Evolutionary conservation across 2,797 vertebrate genomes (phyloP), one percentile per base, ranked within the genome.

Genomic region (Channa striata): DNA sequence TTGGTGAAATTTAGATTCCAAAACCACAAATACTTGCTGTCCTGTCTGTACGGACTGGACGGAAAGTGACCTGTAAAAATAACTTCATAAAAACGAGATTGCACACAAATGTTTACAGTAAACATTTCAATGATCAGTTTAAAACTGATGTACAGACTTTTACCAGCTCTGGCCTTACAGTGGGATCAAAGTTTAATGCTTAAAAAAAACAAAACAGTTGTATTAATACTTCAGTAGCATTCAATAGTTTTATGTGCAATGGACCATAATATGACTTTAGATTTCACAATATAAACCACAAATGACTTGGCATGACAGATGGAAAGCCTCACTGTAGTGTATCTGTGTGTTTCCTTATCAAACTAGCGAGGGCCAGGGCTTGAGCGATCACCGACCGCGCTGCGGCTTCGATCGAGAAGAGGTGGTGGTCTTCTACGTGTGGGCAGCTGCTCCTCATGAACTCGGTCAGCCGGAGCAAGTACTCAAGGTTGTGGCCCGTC

Each of bases 381-480:
- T 62, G 17, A 93, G 77, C 72, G 94, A 94, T 6, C 25, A 30
- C 25, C 4, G 25, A 30, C 25, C 25, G 4, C 6, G 96, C 94
- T 0, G 96, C 96, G 0, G 93, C 92, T 89, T 98, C 97, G 0
- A 99, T 96, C 42, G 96, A 93, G 80, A 95, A 97, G 81, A 99
- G 93, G 88, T 99, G 98, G 36, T 93, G 87, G 43, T 99, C 98
- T 10, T 96, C 95, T 2, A 96, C 97, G 1, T 95, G 94, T 0
- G 97, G 98, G 88, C 98, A 99, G 74, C 93, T 94, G 58, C 74
- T 91, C 81, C 96, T 96, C 98, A 99, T 99, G 87, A 99, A 99
- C 89, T 96, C 92, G 0, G 97, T 95, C 85, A 99, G 92, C 4
- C 95, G 94, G 57, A 98, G 93, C 77, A 99, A 93, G 72, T 99